phyloP scores from a whole-genome alignment of 2,113 vertebrate species.

The Lepus europaeus region DNA sequence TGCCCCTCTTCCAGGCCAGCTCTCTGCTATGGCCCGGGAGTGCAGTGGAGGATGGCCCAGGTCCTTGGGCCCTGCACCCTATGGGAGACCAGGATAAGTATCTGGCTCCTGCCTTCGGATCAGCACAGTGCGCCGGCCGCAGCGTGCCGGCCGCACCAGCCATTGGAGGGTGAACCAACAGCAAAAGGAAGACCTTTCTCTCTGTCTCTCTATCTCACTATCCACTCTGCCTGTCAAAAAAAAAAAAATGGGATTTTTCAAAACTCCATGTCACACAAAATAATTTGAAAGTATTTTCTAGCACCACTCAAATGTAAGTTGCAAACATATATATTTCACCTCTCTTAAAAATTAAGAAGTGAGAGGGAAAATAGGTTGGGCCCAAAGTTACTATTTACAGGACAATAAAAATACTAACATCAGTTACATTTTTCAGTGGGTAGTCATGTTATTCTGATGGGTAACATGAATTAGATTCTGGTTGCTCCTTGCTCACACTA shows the following conservation, averaged over 20 bases:
- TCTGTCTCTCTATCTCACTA: no score
- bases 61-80: no score
- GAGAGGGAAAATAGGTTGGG: background rate
- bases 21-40: no score
- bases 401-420: background rate
- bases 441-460: background rate
- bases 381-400: background rate
- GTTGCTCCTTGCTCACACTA: background rate
- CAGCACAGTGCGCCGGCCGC: no score
- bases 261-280: background rate
- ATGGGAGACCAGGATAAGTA: no score
- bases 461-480: background rate
- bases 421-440: background rate
- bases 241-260: background rate
- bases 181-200: no score
- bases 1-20: no score
- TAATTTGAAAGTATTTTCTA: background rate
- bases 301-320: background rate
- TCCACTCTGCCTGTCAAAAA: no score
- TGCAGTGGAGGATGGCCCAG: no score
- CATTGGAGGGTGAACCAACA: no score
- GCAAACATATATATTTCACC: background rate
- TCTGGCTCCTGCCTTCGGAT: no score
- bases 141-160: no score
- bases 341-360: constrained; percentile 46